phyloP scores from a whole-genome alignment of 2,113 vertebrate species.

The Zeus faber region DNA sequence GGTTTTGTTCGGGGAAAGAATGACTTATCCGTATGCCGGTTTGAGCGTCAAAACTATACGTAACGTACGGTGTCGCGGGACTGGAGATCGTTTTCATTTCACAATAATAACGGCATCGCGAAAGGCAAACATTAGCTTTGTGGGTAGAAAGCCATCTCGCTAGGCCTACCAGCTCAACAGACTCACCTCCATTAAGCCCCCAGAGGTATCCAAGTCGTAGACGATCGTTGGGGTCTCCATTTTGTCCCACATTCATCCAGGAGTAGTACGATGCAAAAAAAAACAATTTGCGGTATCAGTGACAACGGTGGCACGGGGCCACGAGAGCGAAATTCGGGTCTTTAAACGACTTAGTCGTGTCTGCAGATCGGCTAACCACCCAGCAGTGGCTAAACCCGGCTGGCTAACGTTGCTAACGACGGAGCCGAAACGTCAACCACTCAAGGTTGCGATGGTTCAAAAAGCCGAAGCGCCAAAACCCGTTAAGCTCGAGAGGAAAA shows the following conservation, averaged over 20 bases:
- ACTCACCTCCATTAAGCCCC: slow-evolving; percentile 96
- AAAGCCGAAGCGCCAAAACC: slow-evolving; percentile 16
- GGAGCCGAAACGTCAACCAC: slow-evolving; percentile 52
- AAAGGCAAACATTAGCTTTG: too few species aligned
- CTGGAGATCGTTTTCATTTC: too few species aligned
- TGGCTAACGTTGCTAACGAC: slow-evolving; percentile 50
- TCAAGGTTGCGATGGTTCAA: slow-evolving; percentile 62
- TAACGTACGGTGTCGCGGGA: too few species aligned
- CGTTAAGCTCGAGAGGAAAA: slow-evolving; percentile 16
- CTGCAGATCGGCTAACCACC: slow-evolving; percentile 14
- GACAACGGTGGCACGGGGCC: neutral
- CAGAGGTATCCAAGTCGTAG: slow-evolving; percentile 95
- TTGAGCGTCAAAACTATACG: too few species aligned
- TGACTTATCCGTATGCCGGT: too few species aligned
- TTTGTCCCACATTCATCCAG: slow-evolving; percentile 96
- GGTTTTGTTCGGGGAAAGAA: too few species aligned
- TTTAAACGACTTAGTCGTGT: neutral
- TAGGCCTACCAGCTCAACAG: slow-evolving; percentile 25
- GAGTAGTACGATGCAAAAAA: slow-evolving; percentile 32
- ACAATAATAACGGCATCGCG: too few species aligned
- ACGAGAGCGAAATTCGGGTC: slow-evolving; percentile 3
- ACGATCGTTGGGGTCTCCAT: slow-evolving; percentile 98
- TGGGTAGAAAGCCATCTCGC: neutral
- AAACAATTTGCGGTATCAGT: slow-evolving; percentile 2
- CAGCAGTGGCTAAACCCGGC: slow-evolving; percentile 47